Conservation (phyloP, 2,888 invertebrate species). For the Beris morrisii region DNA sequence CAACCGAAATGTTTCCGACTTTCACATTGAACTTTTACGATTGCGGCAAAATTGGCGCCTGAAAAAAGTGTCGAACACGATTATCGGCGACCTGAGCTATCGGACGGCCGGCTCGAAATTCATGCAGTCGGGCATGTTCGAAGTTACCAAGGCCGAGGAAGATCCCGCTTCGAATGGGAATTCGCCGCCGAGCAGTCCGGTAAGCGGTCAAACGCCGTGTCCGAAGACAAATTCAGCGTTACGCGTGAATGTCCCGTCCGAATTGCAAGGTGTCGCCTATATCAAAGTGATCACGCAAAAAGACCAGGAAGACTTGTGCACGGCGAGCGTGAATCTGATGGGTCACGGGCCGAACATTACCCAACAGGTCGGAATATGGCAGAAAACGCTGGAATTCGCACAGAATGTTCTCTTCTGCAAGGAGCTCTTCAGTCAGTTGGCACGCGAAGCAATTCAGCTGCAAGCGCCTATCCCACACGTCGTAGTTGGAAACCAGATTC, state of each 20-base stretch:
- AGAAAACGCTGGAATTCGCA: constrained; percentile 93
- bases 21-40: constrained; percentile 86
- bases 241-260: constrained; percentile 89
- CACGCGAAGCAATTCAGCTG: constrained; percentile 91
- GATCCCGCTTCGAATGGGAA: constrained; percentile 57
- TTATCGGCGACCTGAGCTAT: constrained; percentile 94
- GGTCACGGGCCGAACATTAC: constrained; percentile 73
- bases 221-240: constrained; percentile 73
- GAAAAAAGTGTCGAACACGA: constrained; percentile 94
- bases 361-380: constrained; percentile 77
- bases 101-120: constrained; percentile 94
- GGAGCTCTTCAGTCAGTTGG: constrained; percentile 90
- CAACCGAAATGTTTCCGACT: constrained; percentile 78
- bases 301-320: constrained; percentile 89
- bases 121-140: constrained; percentile 91
- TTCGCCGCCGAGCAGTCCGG: constrained; percentile 59
- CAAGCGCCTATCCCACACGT: constrained; percentile 94
- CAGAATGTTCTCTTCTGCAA: constrained; percentile 97
- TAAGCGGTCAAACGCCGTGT: constrained; percentile 57
- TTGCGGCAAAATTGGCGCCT: constrained; percentile 92
- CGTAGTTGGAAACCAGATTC: constrained; percentile 96
- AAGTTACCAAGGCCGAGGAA: constrained; percentile 88
- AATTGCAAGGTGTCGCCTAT: constrained; percentile 93
- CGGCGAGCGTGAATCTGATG: constrained; percentile 76
- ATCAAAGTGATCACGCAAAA: constrained; percentile 95